Evolutionary conservation across 2,113 vertebrate genomes (phyloP), one percentile per base, ranked within the genome.

Genomic region (Tor tambroides): DNA sequence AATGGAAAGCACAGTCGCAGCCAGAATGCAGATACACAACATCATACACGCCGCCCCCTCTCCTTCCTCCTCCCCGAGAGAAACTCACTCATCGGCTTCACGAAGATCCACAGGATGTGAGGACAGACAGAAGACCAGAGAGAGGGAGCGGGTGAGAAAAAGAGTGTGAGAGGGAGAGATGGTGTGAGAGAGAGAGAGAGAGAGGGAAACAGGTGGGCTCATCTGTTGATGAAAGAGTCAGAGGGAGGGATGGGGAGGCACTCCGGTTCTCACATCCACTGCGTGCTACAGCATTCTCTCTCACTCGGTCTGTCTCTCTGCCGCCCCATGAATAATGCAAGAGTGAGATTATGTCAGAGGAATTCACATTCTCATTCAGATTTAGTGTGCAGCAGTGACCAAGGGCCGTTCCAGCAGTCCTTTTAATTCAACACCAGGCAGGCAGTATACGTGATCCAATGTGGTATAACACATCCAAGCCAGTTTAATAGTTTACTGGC

Each of bases 181-280:
- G 10, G 43, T 43, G 41, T 43, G 85, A 80, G 63, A 59, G 56
- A 61, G 46, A 5, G 30, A n/a, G 77, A 75, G 56, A 21, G 49
- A 23, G 46, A 4, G 75, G 74, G 77, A 85, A 92, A 94, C 94
- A 94, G 94, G 94, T 94, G 93, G 93, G 89, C 89, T 92, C 92
- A 93, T 93, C 93, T 94, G 94, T 94, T 95, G 94, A 93, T 79
- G 61, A 43, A 87, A 46, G 30, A 56, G 65, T 14, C 23, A 11
- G 49, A 30, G 46, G 38, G 56, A 89, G 90, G 90, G 89, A 72
- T 83, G 65, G 88, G 77, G 87, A 87, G 79, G 85, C 46, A 38
- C 67, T 32, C 32, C 32, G 46, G 21, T 72, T 84, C 28, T 74
- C 65, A 69, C 30, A 54, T 84, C 67, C 26, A 56, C 46, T 84